Base-by-base conservation (phyloP, 2,113 vertebrate species). In the Mixornis gularis region DNA sequence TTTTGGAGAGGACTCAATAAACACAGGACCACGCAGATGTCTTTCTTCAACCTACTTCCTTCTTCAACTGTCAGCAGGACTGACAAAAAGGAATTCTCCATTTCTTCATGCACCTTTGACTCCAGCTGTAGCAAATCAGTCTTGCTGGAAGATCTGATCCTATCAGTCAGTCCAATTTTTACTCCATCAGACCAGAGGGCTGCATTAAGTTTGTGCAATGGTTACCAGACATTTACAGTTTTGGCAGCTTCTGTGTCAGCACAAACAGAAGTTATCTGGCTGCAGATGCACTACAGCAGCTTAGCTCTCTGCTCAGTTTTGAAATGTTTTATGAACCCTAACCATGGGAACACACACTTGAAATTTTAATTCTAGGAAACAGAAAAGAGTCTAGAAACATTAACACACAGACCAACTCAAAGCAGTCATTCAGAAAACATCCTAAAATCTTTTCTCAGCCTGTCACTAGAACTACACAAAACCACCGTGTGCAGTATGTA, bases 21-120 rank as follows among this genome's bases (percentile, higher is more conserved):
- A 13, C 0, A 2, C 34, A 53, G n/a, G 40, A 59, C 41, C 32
- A 34, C 0, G 0, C 17, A 49, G 16, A 34, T 11, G 32, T 25
- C 41, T 32, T 2, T 55, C 70, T 74, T 66, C 62, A 66, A 73
- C 13, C 27, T 19, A 41, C 43, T 25, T 30, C 65, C 26, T 74
- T 71, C 41, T 87, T 56, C 34, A 71, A 7, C 9, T 36, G 21
- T 16, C 34, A 79, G 40, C 9, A 87, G 55, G 36, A 38, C 22
- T 2, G 7, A 66, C 30, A 71, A 63, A 38, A 82, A 44, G 2
- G 38, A 55, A 30, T 22, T 41, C 40, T 34, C 30, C 2, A 26
- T 43, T 56, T 82, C 63, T 76, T 71, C 36, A 44, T 0, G 21
- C 8, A 30, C 16, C 5, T 7, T 52, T 79, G 69, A 63, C 36